Evolutionary conservation across 23 tunicate species (phyloP).

Genomic region (Ascidia mentula): DNA sequence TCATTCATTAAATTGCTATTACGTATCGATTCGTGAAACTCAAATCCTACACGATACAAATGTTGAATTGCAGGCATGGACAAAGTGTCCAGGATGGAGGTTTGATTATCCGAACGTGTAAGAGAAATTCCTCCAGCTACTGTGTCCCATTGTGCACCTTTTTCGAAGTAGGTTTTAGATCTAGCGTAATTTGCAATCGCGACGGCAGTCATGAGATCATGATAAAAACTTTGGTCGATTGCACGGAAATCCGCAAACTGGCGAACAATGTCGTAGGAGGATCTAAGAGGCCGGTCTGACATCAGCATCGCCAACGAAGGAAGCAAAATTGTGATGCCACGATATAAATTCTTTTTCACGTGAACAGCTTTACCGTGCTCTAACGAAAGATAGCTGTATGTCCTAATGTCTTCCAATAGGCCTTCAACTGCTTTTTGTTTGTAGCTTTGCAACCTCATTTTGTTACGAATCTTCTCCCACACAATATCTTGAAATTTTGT

Average conservation of each 20-base stretch:
- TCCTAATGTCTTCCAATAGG: not conserved
- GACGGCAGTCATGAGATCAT: not conserved
- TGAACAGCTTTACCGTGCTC: not conserved
- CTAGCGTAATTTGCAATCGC: not conserved
- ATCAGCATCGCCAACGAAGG: not conserved
- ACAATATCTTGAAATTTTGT: not conserved
- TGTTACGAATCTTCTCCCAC: not conserved
- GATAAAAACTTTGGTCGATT: not conserved
- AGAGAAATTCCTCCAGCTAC: not conserved
- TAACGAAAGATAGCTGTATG: not conserved
- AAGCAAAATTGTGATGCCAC: not conserved
- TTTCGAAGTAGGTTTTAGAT: not conserved
- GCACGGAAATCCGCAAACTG: not conserved
- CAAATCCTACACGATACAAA: not conserved
- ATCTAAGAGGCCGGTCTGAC: not conserved
- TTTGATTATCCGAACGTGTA: not conserved
- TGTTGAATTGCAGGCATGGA: not conserved
- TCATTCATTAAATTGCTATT: not conserved
- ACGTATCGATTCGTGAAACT: not conserved
- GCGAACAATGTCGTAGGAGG: not conserved
- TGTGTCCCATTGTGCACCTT: not conserved
- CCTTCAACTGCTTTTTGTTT: not conserved
- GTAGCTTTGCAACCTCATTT: not conserved
- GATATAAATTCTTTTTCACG: not conserved
- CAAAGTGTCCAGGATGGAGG: not conserved